Percentiles rank a stretch among this genome's conserved stretches.
These are phyloP conservation scores for Haplotaxodon microlepis DNA, from an alignment of 2,113 vertebrate genomes.

Conservation along the genomic window DNA sequence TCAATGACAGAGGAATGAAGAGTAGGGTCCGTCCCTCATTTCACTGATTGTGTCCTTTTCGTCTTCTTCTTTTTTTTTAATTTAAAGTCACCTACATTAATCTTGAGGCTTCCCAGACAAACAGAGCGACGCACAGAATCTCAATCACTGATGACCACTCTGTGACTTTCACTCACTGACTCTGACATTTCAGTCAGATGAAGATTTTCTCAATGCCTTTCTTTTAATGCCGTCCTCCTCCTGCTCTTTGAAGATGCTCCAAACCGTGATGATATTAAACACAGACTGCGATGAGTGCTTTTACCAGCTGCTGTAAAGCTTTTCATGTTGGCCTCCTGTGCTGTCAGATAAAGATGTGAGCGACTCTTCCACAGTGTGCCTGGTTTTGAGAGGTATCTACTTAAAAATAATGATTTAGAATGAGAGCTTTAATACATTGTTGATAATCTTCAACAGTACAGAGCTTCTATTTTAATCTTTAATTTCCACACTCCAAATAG, in stretches of 20 bases:
- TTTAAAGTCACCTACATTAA: conserved; percentile 34
- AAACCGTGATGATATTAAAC: background rate
- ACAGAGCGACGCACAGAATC: conserved; percentile 11
- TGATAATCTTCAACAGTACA: background rate
- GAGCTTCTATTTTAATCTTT: background rate
- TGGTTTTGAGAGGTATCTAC: background rate
- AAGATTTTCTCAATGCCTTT: background rate
- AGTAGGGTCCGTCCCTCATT: background rate
- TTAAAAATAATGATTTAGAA: background rate
- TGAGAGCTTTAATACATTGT: background rate
- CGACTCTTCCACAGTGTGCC: background rate
- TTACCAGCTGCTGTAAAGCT: background rate
- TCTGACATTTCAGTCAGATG: background rate
- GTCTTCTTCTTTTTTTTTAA: background rate
- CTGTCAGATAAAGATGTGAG: background rate
- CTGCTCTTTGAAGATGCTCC: background rate
- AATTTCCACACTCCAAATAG: background rate
- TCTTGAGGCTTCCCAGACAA: background rate
- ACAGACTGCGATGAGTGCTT: background rate
- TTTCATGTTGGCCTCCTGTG: background rate
- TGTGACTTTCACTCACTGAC: background rate
- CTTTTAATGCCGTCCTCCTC: background rate
- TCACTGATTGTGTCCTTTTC: background rate
- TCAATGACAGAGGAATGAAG: background rate
- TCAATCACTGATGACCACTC: conserved; percentile 19